Percentiles rank a stretch among this genome's conserved stretches.
Evolutionary conservation across 1,140 invertebrate species (phyloP).

Genomic region (Pseudomyrmex pallidus): DNA sequence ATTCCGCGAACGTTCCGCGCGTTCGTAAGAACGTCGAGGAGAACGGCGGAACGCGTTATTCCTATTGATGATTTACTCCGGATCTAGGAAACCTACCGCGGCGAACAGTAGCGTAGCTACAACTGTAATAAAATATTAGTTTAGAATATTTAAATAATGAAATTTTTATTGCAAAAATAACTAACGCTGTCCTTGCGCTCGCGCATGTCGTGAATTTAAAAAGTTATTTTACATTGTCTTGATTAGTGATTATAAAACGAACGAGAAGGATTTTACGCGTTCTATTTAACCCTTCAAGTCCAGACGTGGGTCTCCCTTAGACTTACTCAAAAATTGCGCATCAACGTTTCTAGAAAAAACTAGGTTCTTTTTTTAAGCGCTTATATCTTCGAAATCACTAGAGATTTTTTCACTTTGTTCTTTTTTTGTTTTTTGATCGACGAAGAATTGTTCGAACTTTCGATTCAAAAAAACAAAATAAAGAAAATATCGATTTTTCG

Average conservation of each 20-base stretch:
- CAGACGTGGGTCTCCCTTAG: too few species aligned
- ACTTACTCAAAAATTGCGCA: neutral
- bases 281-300: too few species aligned
- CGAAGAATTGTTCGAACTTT: too few species aligned
- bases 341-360: neutral
- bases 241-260: too few species aligned
- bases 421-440: too few species aligned
- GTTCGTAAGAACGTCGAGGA: conserved; percentile 46
- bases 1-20: conserved; percentile 46
- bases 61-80: conserved; percentile 60
- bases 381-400: neutral
- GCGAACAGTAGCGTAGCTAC: conserved; percentile 61
- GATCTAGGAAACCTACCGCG: conserved; percentile 69
- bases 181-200: neutral
- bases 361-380: neutral
- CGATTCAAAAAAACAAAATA: too few species aligned
- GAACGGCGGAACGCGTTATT: conserved; percentile 52
- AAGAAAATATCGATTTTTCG: too few species aligned
- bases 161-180: neutral
- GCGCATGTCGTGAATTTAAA: neutral
- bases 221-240: neutral
- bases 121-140: neutral
- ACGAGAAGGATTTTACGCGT: too few species aligned
- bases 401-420: too few species aligned
- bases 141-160: neutral